Percentiles rank a stretch among this genome's conserved stretches.
phyloP scores from a whole-genome alignment of 2,113 vertebrate species.

The Apodemus speciosus region DNA sequence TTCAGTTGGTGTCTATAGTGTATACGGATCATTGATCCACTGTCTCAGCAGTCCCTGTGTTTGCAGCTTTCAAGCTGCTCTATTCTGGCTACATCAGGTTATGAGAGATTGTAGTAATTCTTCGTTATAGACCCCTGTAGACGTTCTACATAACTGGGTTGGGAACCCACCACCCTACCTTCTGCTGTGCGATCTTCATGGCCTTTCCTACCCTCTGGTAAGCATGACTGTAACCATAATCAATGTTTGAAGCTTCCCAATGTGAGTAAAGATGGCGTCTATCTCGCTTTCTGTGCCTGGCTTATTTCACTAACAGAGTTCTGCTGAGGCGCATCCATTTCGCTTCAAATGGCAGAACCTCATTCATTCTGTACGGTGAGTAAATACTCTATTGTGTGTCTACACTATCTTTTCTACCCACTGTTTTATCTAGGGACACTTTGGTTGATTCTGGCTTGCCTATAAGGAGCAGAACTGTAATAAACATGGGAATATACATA shows the following conservation, averaged over 20 bases:
- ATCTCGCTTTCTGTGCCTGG: too few relatives aligned
- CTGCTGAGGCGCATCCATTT: neutral
- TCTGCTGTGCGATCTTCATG: neutral
- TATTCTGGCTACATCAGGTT: neutral
- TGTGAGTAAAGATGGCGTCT: neutral
- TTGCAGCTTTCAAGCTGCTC: neutral
- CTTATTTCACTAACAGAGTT: neutral
- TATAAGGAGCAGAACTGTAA: neutral
- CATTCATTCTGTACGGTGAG: neutral
- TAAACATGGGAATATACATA: neutral
- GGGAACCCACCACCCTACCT: neutral
- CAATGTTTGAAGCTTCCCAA: neutral
- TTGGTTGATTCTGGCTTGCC: neutral
- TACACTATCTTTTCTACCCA: neutral
- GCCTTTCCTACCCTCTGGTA: neutral
- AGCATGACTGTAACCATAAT: too few relatives aligned
- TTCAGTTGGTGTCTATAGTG: too few relatives aligned
- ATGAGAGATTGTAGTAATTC: neutral
- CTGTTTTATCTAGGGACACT: neutral
- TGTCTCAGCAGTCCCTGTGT: neutral
- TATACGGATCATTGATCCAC: too few relatives aligned
- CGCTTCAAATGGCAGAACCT: neutral
- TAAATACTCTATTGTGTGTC: neutral
- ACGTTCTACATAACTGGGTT: too few relatives aligned
- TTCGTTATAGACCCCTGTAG: neutral